A percentile compares a stretch with the other conserved stretches of the same genome.
Evolutionary conservation across 2,113 vertebrate genomes (phyloP).

Genomic region (Dasyurus viverrinus): DNA sequence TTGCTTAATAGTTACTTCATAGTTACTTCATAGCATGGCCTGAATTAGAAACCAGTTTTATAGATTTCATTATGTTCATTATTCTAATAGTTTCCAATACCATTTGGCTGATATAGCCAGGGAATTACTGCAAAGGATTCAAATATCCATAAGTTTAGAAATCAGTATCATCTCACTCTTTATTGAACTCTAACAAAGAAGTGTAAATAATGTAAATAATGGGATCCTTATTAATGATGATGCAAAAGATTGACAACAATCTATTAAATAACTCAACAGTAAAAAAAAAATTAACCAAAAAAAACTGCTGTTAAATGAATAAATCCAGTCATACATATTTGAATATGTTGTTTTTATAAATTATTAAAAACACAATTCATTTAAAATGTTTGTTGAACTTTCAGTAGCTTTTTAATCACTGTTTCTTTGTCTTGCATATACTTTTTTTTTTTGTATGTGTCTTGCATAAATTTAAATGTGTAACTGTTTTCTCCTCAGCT

Average conservation of each 20-base stretch:
- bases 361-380: neutral
- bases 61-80: neutral
- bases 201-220: neutral
- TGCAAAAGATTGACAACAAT: neutral
- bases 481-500: neutral
- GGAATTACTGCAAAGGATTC: neutral
- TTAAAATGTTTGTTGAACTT: neutral
- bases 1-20: neutral
- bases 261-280: neutral
- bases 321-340: neutral
- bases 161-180: neutral
- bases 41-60: neutral
- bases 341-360: neutral
- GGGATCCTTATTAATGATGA: neutral
- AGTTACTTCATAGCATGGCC: neutral
- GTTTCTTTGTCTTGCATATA: neutral
- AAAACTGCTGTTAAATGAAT: neutral
- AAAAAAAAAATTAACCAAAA: neutral
- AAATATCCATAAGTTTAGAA: neutral
- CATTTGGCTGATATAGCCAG: neutral
- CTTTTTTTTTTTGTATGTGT: neutral
- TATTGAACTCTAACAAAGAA: neutral
- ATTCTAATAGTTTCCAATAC: neutral
- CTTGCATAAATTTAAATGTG: neutral
- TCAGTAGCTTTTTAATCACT: neutral